phyloP scores from a whole-genome alignment of 1,140 invertebrate genomes.

The Dinothrombium tinctorium region DNA sequence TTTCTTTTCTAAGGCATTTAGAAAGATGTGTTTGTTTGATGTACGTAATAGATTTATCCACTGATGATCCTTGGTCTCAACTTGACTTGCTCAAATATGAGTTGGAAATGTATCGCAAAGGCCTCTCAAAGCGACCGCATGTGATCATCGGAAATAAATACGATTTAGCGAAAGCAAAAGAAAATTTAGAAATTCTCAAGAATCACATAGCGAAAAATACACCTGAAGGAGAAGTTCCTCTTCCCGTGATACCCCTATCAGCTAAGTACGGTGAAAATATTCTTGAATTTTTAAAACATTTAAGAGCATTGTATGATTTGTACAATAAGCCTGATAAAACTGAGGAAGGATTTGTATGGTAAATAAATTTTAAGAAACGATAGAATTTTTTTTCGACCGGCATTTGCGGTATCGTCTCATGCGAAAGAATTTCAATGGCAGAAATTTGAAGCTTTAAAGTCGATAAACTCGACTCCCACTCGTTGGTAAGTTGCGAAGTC shows the following conservation, averaged over 20 bases:
- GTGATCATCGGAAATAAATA: slow-evolving; percentile 78
- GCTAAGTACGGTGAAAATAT: slow-evolving; percentile 57
- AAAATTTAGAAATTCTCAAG: slow-evolving; percentile 29
- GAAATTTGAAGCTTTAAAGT: no score
- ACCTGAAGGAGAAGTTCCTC: slow-evolving; percentile 26
- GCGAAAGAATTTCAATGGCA: no score
- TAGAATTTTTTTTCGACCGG: no score
- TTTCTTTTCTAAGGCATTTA: slow-evolving; percentile 70
- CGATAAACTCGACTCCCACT: no score
- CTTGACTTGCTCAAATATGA: slow-evolving; percentile 36
- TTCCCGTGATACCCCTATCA: slow-evolving; percentile 48
- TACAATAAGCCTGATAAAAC: slow-evolving; percentile 12
- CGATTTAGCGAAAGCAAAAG: slow-evolving; percentile 37
- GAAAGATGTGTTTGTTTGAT: slow-evolving; percentile 62
- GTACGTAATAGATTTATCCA: slow-evolving; percentile 57
- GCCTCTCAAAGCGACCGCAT: slow-evolving; percentile 37
- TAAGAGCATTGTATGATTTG: slow-evolving; percentile 44
- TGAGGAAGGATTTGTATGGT: slow-evolving; percentile 3
- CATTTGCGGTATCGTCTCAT: no score
- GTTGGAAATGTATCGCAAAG: slow-evolving; percentile 42
- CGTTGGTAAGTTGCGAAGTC: no score
- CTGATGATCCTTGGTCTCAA: slow-evolving; percentile 38
- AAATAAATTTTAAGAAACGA: no score
- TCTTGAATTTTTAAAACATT: slow-evolving; percentile 32
- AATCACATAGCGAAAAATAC: slow-evolving; percentile 12